Conservation (phyloP, 2,797 vertebrate species). For the Taeniopygia guttata region DNA sequence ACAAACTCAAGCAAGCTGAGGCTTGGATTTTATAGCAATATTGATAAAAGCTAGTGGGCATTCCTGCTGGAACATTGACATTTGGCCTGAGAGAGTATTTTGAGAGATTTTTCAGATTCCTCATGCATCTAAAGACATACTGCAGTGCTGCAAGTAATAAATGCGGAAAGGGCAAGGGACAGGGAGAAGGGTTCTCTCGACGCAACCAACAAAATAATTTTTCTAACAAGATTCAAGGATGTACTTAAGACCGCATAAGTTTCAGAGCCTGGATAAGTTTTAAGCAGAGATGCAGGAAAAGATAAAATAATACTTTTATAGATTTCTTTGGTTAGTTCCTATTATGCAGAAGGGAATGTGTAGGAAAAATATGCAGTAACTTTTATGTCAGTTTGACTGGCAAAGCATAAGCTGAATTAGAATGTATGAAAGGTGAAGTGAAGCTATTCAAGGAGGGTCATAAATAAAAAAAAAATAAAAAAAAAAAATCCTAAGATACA, state of each 20-base stretch:
- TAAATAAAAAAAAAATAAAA: not conserved
- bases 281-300: not conserved
- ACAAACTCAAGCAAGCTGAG: not conserved
- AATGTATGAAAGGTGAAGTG: not conserved
- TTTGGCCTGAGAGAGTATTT: not conserved
- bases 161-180: accelerated
- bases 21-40: conserved; percentile 22
- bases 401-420: not conserved
- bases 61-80: not conserved
- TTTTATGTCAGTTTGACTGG: not conserved
- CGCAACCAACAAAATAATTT: not conserved
- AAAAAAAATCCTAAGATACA: not conserved
- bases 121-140: not conserved
- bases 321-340: not conserved
- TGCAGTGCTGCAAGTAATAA: not conserved
- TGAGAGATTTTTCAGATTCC: not conserved
- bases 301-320: not conserved
- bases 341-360: not conserved
- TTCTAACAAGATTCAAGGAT: not conserved
- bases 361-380: not conserved
- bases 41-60: conserved; percentile 19
- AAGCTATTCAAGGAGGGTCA: not conserved
- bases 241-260: not conserved
- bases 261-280: not conserved
- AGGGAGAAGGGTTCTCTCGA: accelerated